Base-by-base conservation (phyloP, 2,888 invertebrate species). In the Sialis fuliginosa region DNA sequence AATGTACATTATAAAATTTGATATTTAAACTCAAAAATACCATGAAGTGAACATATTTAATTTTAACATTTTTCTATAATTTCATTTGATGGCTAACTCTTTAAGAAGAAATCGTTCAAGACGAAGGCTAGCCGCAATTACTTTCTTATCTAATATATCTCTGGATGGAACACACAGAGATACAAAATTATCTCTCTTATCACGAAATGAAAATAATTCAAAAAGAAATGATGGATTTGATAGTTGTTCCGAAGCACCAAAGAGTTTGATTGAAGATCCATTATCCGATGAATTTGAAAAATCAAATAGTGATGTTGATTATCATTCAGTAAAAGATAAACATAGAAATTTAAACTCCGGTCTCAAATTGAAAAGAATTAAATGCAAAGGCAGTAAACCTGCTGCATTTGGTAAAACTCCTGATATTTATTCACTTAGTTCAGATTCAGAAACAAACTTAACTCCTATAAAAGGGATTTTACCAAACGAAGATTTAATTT, bases 71-170 rank as follows among this genome's bases (percentile, higher is more conserved):
- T 22, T 22, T 22, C 22, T 22, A 22, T 22, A 22, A 22, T 22
- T 22, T 22, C 22, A 22, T 22, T 22, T 22, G 22, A 73, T 73
- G 72, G 71, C 72, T 66, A 67, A 65, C 58, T 66, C 69, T 56
- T 56, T 69, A 54, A 71, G 69, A 60, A 67, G 69, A 57, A 69
- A 68, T 59, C 78, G 80, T 67, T 84, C 85, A 59, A 77, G 87
- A 61, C 77, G 89, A 67, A 78, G 90, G 65, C 76, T 91, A 57
- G 90, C 92, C 61, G 95, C 95, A 56, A 77, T 92, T 60, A 86
- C 89, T 60, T 96, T 95, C 72, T 74, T 96, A 56, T 84, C 91
- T 47, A 95, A 93, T 69, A 95, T 96, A 62, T 91, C 93, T 52
- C 72, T 95, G 52, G 92, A 93, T 71, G 93, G 93, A 54, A 83